These are phyloP conservation scores for Temnothorax nylanderi DNA, from an alignment of 1,140 invertebrate species.

Conservation along the genomic window DNA sequence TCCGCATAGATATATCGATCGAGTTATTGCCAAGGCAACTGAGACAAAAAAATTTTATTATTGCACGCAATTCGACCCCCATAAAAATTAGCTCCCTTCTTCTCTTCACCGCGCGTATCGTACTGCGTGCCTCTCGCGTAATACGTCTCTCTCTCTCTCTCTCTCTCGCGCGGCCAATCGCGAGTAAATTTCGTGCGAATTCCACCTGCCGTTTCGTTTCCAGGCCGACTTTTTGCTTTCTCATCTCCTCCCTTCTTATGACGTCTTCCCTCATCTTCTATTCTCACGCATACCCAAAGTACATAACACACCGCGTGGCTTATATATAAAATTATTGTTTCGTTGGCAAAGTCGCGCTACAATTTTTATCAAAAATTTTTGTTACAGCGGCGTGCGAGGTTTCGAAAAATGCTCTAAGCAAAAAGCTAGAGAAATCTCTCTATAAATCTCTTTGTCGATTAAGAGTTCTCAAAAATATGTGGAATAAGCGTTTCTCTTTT, in stretches of 20 bases:
- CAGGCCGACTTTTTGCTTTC: slow-evolving; percentile 56
- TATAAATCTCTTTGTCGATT: neutral
- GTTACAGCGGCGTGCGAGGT: neutral
- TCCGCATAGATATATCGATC: neutral
- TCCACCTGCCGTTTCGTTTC: slow-evolving; percentile 73
- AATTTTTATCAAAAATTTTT: neutral
- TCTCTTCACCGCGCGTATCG: neutral
- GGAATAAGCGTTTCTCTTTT: neutral
- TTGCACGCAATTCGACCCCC: neutral
- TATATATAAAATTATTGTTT: neutral
- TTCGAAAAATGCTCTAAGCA: neutral
- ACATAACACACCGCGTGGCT: neutral
- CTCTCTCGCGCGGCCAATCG: slow-evolving; percentile 16
- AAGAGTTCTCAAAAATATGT: neutral
- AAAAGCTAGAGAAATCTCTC: neutral
- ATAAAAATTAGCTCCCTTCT: neutral
- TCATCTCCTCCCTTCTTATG: slow-evolving; percentile 1
- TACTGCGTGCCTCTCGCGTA: neutral
- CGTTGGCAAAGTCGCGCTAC: neutral
- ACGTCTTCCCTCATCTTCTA: slow-evolving; percentile 19
- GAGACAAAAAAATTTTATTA: neutral
- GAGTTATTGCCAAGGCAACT: neutral
- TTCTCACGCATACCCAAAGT: slow-evolving; percentile 17
- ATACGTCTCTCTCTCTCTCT: too few relatives aligned
- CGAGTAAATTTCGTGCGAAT: slow-evolving; percentile 69